phyloP scores from a whole-genome alignment of 2,888 invertebrate genomes.

The Diachrysia chrysitis region DNA sequence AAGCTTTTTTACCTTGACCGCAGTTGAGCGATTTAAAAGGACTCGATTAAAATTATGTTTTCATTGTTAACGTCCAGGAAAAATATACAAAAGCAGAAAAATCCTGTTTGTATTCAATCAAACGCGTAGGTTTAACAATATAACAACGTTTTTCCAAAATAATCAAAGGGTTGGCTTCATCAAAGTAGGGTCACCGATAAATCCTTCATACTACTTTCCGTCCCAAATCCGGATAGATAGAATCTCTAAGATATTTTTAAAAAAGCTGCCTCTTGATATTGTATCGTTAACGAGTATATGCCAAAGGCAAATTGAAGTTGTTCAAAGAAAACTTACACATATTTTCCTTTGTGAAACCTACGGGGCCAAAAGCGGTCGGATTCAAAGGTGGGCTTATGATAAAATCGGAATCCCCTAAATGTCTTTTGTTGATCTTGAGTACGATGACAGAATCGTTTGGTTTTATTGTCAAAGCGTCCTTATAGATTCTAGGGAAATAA shows the following conservation, averaged over 20 bases:
- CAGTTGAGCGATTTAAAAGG: background rate
- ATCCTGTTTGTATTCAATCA: constrained; percentile 2
- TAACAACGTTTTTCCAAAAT: constrained; percentile 1
- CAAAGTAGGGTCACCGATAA: constrained; percentile 24
- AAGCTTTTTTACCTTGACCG: constrained; percentile 3
- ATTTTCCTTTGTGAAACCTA: constrained; percentile 50
- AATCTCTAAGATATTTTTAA: constrained; percentile 39
- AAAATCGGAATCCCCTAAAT: constrained; percentile 55
- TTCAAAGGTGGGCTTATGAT: constrained; percentile 53
- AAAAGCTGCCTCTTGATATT: constrained; percentile 44
- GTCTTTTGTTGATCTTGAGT: constrained; percentile 52
- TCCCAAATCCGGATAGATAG: constrained; percentile 41
- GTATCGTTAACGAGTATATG: constrained; percentile 50
- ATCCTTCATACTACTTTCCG: constrained; percentile 19
- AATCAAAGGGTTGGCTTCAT: constrained; percentile 30
- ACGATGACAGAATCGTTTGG: constrained; percentile 49
- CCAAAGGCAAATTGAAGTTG: constrained; percentile 51
- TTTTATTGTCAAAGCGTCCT: constrained; percentile 51
- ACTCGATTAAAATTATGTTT: constrained; percentile 6
- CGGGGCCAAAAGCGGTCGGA: constrained; percentile 40
- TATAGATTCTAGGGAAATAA: constrained; percentile 47
- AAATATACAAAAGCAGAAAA: background rate
- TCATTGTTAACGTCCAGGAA: constrained; percentile 1
- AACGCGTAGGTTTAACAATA: background rate
- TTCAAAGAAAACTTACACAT: constrained; percentile 52